Conservation (phyloP, 2,888 invertebrate genomes). For the Leuctra nigra region DNA sequence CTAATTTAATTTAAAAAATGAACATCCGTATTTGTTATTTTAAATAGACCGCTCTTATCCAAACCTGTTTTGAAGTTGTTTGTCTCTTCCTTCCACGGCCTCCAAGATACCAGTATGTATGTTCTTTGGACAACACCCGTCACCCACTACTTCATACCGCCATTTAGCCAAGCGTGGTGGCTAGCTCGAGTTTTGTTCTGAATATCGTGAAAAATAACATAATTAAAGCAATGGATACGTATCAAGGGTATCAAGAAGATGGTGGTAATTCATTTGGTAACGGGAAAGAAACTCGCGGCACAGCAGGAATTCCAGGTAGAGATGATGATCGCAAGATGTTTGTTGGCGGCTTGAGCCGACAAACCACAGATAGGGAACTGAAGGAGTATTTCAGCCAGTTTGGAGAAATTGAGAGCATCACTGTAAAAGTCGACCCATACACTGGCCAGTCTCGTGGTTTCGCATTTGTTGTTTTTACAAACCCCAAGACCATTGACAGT, state of each 20-base stretch:
- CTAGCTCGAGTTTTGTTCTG: too few relatives aligned
- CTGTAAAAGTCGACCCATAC: constrained; percentile 55
- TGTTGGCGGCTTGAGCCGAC: constrained; percentile 57
- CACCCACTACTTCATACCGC: too few relatives aligned
- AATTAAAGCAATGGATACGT: constrained; percentile 26
- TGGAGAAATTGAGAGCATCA: constrained; percentile 55
- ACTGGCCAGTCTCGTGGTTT: constrained; percentile 58
- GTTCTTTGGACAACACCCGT: too few relatives aligned
- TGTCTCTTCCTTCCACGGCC: too few relatives aligned
- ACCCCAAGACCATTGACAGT: constrained; percentile 50
- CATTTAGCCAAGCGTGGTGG: too few relatives aligned
- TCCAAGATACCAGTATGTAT: too few relatives aligned
- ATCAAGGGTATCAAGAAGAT: constrained; percentile 23
- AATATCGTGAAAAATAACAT: too few relatives aligned
- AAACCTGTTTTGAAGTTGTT: too few relatives aligned
- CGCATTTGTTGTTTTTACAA: constrained; percentile 57
- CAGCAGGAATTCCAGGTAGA: constrained; percentile 39
- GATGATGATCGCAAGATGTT: constrained; percentile 54
- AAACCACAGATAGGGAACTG: constrained; percentile 52
- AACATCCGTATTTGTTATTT: too few relatives aligned
- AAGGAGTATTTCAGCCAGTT: constrained; percentile 55
- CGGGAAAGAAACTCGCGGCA: constrained; percentile 26
- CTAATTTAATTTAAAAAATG: too few relatives aligned
- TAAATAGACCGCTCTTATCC: too few relatives aligned
- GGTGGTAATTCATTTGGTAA: constrained; percentile 22